Percentiles rank a stretch among this genome's conserved stretches.
phyloP scores from a whole-genome alignment of 2,797 vertebrate genomes.

The Hemibagrus guttatus region DNA sequence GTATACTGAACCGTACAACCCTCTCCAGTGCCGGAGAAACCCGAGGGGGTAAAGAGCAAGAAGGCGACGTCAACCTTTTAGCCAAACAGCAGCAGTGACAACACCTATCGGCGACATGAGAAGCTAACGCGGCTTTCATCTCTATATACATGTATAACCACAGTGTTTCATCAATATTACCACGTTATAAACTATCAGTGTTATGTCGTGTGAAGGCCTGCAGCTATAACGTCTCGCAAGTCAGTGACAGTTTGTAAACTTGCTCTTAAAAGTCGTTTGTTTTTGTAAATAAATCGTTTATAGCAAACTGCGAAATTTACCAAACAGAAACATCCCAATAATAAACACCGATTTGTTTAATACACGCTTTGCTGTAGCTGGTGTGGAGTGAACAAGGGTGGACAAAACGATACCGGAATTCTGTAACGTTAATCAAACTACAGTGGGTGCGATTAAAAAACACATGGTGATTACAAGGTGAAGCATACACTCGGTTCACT shows the following conservation, averaged over 20 bases:
- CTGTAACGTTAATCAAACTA: background rate
- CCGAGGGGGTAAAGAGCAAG: background rate
- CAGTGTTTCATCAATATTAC: background rate
- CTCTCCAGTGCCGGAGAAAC: background rate
- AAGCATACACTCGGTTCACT: background rate
- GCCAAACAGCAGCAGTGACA: constrained; percentile 8
- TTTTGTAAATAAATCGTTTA: background rate
- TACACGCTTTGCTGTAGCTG: constrained; percentile 12
- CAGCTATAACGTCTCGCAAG: background rate
- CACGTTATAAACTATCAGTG: background rate
- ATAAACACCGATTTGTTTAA: background rate
- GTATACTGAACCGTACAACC: constrained; percentile 22
- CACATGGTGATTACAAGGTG: background rate
- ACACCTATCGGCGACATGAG: background rate
- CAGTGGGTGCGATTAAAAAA: background rate
- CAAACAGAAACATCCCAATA: background rate
- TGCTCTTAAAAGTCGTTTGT: background rate
- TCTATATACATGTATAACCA: no score
- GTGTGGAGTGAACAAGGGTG: background rate
- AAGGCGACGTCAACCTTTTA: background rate
- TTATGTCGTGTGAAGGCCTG: background rate
- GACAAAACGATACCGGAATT: background rate
- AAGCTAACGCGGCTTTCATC: background rate
- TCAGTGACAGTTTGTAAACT: constrained; percentile 36
- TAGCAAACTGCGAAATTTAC: background rate